Base-by-base conservation (phyloP, 2,888 invertebrate genomes). In the Pheosia tremula region DNA sequence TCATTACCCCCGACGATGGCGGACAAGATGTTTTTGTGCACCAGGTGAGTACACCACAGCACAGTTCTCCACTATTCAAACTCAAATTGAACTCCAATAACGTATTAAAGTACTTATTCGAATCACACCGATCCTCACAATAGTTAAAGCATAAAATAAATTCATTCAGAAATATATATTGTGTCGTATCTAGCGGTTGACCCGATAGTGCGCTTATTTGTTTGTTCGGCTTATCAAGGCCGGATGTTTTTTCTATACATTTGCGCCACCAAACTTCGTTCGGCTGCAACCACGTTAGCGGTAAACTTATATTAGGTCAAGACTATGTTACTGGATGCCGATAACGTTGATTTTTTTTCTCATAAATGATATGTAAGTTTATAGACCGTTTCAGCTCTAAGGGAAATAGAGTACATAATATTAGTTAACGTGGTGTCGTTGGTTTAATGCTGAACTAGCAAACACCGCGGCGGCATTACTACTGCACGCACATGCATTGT, bases 1-100 rank as follows among this genome's bases (percentile, higher is more conserved):
- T 98, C 91, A 96, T 98, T 84, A 97, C 97, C 68, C 98, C 98
- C 56, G 96, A 97, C 80, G 98, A 98, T 87, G 97, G 97, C 55
- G 96, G 97, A 8, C 97, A 97, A 88, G 98, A 98, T 87, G 97
- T 98, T 67, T 98, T 98, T 87, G 98, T 98, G 64, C 98, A 98
- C 93, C 98, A 98, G 96, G 98, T 98, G 94, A 90, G 72, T 74
- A 62, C 56, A 4, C 7, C 13, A 24, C 13, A 56, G 41, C 9
- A 36, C 43, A n/a, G n/a, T 9, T n/a, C 47, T 47, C 13, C 50
- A 8, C 8, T n/a, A 50, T 50, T 55, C 55, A 13, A 39, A 3
- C 39, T 4, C 3, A 53, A 37, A 37, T 53, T 37, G 10, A 53
- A 53, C 24, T 39, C 10, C 43, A 36, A 37, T 39, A 54, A 36